Conservation (phyloP, 2,888 invertebrate genomes). For the Thera britannica region DNA sequence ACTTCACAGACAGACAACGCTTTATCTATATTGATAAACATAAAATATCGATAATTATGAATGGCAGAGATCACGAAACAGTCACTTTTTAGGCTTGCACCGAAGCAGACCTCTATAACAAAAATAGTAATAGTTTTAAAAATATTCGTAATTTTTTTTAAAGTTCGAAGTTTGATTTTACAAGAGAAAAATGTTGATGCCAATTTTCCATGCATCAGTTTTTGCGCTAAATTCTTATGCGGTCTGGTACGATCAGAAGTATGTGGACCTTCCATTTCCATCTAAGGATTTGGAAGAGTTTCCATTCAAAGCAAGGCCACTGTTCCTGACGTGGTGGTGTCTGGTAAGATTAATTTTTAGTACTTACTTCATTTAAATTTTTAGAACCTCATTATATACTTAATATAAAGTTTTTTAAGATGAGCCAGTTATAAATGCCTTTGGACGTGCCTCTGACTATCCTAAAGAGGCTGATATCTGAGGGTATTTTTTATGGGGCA, state of each 20-base stretch:
- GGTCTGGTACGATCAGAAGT: constrained; percentile 67
- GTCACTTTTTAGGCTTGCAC: background rate
- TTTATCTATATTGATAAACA: constrained; percentile 9
- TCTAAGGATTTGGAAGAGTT: constrained; percentile 51
- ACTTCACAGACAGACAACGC: constrained; percentile 3
- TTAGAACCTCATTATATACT: too few relatives aligned
- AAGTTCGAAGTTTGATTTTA: background rate
- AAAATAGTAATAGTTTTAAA: background rate
- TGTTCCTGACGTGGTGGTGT: constrained; percentile 71
- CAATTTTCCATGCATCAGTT: constrained; percentile 60
- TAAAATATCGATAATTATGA: background rate
- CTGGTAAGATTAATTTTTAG: constrained; percentile 58
- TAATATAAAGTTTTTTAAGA: too few relatives aligned
- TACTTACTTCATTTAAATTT: too few relatives aligned
- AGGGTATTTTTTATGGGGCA: too few relatives aligned
- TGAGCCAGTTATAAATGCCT: too few relatives aligned
- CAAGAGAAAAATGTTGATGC: constrained; percentile 36
- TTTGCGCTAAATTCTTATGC: constrained; percentile 55
- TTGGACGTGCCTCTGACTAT: too few relatives aligned
- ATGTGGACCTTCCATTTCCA: constrained; percentile 62
- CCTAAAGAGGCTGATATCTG: too few relatives aligned
- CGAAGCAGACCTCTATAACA: background rate
- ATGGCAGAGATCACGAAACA: background rate
- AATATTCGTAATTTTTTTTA: too few relatives aligned
- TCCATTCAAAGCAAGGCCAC: constrained; percentile 60